Base-by-base conservation (phyloP, 2,888 invertebrate species). In the Embidobia sp. region DNA sequence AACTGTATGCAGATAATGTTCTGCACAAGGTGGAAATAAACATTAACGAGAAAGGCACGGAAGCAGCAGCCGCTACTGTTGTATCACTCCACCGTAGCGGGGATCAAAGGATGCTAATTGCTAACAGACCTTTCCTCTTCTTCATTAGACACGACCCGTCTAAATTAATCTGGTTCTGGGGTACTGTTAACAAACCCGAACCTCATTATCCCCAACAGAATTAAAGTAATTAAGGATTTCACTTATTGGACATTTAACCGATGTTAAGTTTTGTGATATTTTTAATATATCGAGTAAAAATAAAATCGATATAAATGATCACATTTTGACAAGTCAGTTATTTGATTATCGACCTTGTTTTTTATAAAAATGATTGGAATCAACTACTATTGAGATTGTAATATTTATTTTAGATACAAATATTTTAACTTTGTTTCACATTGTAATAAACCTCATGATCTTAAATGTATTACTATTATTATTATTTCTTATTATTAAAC, bases 61-160 rank as follows among this genome's bases (percentile, higher is more conserved):
- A 93, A 84, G 95, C 94, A 0, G 93, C 93, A 0, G 94, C 95
- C 0, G 93, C 93, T 0, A 93, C 94, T 0, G 90, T 91, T 0
- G 91, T 92, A 0, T 85, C 92, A 31, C 84, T 94, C 55, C 90
- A 92, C 1, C 91, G 93, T 35, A 90, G 92, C 33, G 93, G 93
- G 0, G 90, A 90, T 5, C 85, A 83, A 27, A 87, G 84, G 10
- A 90, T 90, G 16, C 90, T 91, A 0, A 81, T 90, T 15, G 93
- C 93, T 0, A 92, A 95, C 83, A 91, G 93, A 22, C 95, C 95
- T 0, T 95, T 95, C 88, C 90, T 93, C 67, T 94, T 95, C 85
- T 93, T 95, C 85, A 94, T 95, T 77, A 91, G 94, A 78, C 93
- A 95, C 84, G 93, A 93, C 78, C 90, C 90, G 18, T 93, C 94